A percentile compares a stretch with the other conserved stretches of the same genome.
Conservation (phyloP, 2,797 vertebrate genomes). For the Sarcophilus harrisii region DNA sequence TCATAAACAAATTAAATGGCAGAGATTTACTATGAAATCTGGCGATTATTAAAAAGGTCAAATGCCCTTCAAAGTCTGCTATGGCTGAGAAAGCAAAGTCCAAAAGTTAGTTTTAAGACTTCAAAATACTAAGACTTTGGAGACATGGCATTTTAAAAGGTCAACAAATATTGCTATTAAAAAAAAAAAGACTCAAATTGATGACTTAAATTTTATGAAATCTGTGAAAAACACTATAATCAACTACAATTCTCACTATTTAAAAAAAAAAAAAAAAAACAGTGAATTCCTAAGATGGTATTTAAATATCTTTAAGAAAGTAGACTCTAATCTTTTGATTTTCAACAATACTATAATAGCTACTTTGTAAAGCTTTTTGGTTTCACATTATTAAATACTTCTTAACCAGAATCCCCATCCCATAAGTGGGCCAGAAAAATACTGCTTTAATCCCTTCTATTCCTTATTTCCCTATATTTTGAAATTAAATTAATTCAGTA, state of each 20-base stretch:
- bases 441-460: constrained; percentile 33
- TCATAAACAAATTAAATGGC: constrained; percentile 25
- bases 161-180: background rate
- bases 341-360: background rate
- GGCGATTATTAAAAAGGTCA: constrained; percentile 12
- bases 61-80: constrained; percentile 21
- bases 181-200: background rate
- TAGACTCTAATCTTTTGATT: background rate
- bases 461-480: constrained; percentile 31
- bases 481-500: constrained; percentile 47
- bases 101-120: constrained; percentile 44
- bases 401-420: constrained; percentile 37
- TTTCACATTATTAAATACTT: constrained; percentile 64
- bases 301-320: constrained; percentile 26
- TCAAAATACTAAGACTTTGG: background rate
- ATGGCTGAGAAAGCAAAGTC: constrained; percentile 32
- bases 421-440: constrained; percentile 45
- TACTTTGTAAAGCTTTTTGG: constrained; percentile 54
- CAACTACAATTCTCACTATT: background rate
- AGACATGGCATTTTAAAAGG: background rate
- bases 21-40: constrained; percentile 27
- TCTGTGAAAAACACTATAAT: constrained; percentile 42
- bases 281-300: constrained; percentile 41
- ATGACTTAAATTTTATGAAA: constrained; percentile 18
- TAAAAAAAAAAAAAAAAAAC: background rate